Conservation (phyloP, 2,797 vertebrate species). For the Chiloscyllium punctatum region DNA sequence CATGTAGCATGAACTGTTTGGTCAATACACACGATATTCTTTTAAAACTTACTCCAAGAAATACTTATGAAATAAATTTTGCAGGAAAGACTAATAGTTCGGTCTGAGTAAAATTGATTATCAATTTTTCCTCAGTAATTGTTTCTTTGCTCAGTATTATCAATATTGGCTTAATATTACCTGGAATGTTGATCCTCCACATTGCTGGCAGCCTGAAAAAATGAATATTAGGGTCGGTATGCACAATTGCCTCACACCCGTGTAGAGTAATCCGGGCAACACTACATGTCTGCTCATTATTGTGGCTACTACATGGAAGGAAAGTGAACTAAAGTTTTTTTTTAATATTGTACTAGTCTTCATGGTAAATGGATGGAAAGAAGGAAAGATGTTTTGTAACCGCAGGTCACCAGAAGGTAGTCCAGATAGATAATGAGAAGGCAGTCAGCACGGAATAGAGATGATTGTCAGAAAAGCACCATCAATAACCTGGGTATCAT, state of each 20-base stretch:
- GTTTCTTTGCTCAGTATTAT: not conserved
- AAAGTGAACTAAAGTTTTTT: not conserved
- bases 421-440: not conserved
- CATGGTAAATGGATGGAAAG: not conserved
- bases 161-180: not conserved
- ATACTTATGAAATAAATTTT: not conserved
- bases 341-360: not conserved
- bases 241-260: not conserved
- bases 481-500: not conserved
- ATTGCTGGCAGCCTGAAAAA: not conserved
- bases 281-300: not conserved
- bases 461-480: not conserved
- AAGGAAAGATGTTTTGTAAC: not conserved
- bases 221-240: not conserved
- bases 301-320: too few species aligned
- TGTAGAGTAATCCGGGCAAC: not conserved
- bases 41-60: not conserved
- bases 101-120: not conserved
- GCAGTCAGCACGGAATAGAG: not conserved
- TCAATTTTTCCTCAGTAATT: not conserved
- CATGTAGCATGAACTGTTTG: not conserved
- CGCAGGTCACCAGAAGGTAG: not conserved
- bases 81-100: not conserved
- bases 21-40: not conserved
- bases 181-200: not conserved